phyloP scores from a whole-genome alignment of 2,888 invertebrate species.

The Epistrophe grossulariae region DNA sequence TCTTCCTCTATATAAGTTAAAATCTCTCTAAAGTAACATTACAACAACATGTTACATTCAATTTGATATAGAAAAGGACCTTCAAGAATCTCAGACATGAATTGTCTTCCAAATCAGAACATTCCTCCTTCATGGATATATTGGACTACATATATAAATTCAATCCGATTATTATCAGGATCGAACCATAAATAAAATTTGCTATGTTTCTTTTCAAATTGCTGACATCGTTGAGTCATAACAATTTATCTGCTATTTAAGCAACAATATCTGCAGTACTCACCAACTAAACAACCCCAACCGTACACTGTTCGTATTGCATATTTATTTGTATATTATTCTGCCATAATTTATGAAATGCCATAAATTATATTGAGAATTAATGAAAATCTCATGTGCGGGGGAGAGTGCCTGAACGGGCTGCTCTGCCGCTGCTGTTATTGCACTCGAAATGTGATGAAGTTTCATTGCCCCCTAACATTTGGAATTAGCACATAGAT shows the following conservation, averaged over 20 bases:
- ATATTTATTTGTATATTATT: not conserved
- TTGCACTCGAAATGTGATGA: not conserved
- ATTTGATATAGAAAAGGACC: too few species aligned
- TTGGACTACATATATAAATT: not conserved
- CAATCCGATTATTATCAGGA: conserved; percentile 6
- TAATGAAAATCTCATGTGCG: conserved; percentile 16
- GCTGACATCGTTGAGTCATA: conserved; percentile 19
- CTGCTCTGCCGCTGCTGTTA: not conserved
- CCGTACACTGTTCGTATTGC: not conserved
- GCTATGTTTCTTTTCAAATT: not conserved
- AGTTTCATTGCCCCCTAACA: not conserved
- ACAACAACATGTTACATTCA: not conserved
- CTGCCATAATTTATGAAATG: conserved; percentile 41
- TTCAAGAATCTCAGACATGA: too few species aligned
- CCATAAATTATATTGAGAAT: conserved; percentile 38
- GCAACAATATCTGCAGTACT: conserved; percentile 18
- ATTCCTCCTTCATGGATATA: not conserved
- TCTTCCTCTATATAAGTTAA: not conserved
- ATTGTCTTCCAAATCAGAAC: not conserved
- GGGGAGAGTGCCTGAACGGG: not conserved
- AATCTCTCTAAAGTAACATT: not conserved
- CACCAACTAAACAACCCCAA: conserved; percentile 3
- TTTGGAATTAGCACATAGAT: conserved; percentile 8
- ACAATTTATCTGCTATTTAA: conserved; percentile 18
- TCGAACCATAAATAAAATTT: conserved; percentile 8